Base-by-base conservation (phyloP, 1,140 invertebrate genomes). In the Drosophila mauritiana region DNA sequence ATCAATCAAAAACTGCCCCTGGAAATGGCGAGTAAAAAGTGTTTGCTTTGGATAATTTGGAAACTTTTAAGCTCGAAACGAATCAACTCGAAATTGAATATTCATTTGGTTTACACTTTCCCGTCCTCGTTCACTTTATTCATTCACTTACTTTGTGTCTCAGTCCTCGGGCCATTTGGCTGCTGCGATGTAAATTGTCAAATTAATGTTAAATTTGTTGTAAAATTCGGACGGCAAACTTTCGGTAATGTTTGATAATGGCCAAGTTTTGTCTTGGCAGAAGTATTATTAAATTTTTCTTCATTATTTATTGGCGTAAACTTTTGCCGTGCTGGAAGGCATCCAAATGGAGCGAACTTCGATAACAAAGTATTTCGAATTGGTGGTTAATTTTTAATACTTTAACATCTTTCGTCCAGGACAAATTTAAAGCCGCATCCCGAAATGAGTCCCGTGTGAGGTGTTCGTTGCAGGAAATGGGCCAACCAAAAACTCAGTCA, bases 191-290 rank as follows among this genome's bases (percentile, higher is more conserved):
- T 48, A 88, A 88, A 84, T 89, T 89, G 74, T 74, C 52, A 74
- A 88, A 89, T 88, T 89, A 78, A 80, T 89, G 80, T 89, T 89
- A 89, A 88, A 88, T 88, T 88, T 84, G 76, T 88, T 88, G 85
- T 89, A 67, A 89, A 89, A 84, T 88, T 68, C 63, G 62, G 53
- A 34, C 67, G 36, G 43, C 36, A 79, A 84, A 75, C 68, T 85
- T 78, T 31, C 20, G 54, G 62, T 69, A 73, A 82, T 82, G 78
- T 42, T 49, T 84, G 80, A 68, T 89, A 84, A 88, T 88, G 79
- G 84, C 65, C 72, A 88, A 88, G 84, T 89, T 88, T 84, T 70
- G 56, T 49, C 67, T 64, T 20, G 62, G 59, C 51, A n/a, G 63
- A 74, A 53, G 51, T 55, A 55, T 74, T 74, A 74, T 74, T 63